A percentile compares a stretch with the other conserved stretches of the same genome.
phyloP scores from a whole-genome alignment of 2,113 vertebrate species.

The Orthonyx spaldingii region DNA sequence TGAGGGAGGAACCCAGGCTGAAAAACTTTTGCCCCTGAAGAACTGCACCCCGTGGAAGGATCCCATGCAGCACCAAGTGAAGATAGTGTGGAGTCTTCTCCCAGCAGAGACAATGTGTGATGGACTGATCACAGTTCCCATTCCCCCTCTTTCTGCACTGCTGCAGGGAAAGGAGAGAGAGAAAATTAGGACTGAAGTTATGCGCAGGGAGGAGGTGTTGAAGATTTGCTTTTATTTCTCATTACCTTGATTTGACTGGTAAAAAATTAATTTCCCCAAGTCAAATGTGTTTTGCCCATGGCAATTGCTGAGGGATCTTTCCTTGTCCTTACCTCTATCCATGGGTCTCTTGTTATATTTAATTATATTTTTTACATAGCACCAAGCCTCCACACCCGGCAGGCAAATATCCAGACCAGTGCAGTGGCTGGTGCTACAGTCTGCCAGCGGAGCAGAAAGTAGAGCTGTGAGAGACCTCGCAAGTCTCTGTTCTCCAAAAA shows the following conservation, averaged over 20 bases:
- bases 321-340: background rate
- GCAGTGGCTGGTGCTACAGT: background rate
- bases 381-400: background rate
- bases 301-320: background rate
- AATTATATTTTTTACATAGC: background rate
- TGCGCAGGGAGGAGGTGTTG: background rate
- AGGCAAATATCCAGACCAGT: background rate
- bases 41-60: background rate
- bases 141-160: background rate
- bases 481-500: background rate
- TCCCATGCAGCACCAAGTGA: background rate
- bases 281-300: background rate
- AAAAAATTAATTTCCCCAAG: background rate
- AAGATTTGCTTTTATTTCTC: background rate
- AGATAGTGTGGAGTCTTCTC: background rate
- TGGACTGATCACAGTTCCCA: background rate
- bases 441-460: accelerated
- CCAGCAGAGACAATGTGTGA: background rate
- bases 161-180: background rate
- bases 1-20: background rate
- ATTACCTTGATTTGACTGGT: background rate
- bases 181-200: background rate
- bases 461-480: background rate
- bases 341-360: background rate
- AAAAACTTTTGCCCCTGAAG: background rate